These are phyloP conservation scores for Paramisgurnus dabryanus DNA, from an alignment of 2,113 vertebrate species.

Conservation along the genomic window DNA sequence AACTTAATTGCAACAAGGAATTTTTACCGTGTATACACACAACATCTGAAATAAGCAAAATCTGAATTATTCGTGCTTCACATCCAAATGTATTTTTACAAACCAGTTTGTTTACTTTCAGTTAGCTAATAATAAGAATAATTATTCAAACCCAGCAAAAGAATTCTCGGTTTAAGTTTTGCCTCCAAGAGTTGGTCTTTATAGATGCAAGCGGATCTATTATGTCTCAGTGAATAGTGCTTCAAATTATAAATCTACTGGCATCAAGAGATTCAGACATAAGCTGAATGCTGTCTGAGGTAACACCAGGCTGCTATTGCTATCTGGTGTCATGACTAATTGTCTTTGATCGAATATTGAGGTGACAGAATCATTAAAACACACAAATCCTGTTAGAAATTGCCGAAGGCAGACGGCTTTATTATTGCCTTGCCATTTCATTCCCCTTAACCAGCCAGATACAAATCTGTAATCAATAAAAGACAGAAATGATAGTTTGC, in stretches of 20 bases:
- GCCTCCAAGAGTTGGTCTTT: neutral
- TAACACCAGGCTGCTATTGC: neutral
- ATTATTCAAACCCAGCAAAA: neutral
- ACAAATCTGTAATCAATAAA: slow-evolving; percentile 49
- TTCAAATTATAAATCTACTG: neutral
- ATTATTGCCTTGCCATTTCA: slow-evolving; percentile 19
- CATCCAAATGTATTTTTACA: neutral
- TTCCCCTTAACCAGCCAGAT: slow-evolving; percentile 10
- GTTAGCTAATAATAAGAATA: neutral
- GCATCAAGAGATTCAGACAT: neutral
- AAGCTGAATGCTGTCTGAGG: slow-evolving; percentile 5
- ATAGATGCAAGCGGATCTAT: neutral
- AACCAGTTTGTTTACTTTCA: neutral
- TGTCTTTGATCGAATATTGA: slow-evolving; percentile 44
- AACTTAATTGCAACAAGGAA: too few species aligned
- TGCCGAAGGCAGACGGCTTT: slow-evolving; percentile 11
- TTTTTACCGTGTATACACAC: too few species aligned
- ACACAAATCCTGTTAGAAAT: slow-evolving; percentile 30
- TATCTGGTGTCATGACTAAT: slow-evolving; percentile 53
- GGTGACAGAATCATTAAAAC: slow-evolving; percentile 37
- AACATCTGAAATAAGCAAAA: too few species aligned
- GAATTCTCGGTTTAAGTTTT: neutral
- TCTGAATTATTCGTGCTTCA: neutral
- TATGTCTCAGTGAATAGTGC: neutral
- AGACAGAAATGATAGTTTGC: slow-evolving; percentile 29